A percentile compares a stretch with the other conserved stretches of the same genome.
phyloP scores from a whole-genome alignment of 2,888 invertebrate species.

The Conops quadrifasciatus region DNA sequence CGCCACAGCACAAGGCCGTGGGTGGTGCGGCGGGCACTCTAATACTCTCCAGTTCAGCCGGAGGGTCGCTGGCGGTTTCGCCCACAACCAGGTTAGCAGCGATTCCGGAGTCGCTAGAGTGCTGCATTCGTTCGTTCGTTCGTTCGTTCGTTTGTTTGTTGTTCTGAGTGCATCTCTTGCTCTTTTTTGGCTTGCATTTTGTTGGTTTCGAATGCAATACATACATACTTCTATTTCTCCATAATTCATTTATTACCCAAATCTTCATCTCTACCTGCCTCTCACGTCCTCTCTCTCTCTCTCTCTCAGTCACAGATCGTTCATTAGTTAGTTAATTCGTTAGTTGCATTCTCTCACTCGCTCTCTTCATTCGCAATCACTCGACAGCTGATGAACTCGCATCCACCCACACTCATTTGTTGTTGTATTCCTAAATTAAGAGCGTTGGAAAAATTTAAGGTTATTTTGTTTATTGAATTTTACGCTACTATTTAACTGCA shows the following conservation, averaged over 20 bases:
- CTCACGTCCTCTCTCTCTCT: slow-evolving; percentile 24
- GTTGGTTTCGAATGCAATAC: slow-evolving; percentile 33
- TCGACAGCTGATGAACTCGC: too few relatives aligned
- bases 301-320: slow-evolving; percentile 13
- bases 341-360: too few relatives aligned
- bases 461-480: too few relatives aligned
- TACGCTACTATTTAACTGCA: too few relatives aligned
- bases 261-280: slow-evolving; percentile 17
- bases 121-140: slow-evolving; percentile 25
- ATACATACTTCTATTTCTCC: slow-evolving; percentile 1
- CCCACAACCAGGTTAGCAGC: slow-evolving; percentile 42
- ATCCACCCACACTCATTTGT: not conserved
- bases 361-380: not conserved
- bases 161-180: not conserved
- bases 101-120: slow-evolving; percentile 31
- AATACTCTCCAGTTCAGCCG: slow-evolving; percentile 31
- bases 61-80: slow-evolving; percentile 35
- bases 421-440: too few relatives aligned
- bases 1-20: slow-evolving; percentile 40
- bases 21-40: slow-evolving; percentile 20
- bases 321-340: too few relatives aligned
- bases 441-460: too few relatives aligned
- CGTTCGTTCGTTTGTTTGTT: slow-evolving; percentile 21
- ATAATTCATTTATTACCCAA: slow-evolving; percentile 19
- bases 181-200: slow-evolving; percentile 34